Percentiles rank a stretch among this genome's conserved stretches.
Evolutionary conservation across 2,888 invertebrate species (phyloP).

Genomic region (Sarcophaga carnaria): DNA sequence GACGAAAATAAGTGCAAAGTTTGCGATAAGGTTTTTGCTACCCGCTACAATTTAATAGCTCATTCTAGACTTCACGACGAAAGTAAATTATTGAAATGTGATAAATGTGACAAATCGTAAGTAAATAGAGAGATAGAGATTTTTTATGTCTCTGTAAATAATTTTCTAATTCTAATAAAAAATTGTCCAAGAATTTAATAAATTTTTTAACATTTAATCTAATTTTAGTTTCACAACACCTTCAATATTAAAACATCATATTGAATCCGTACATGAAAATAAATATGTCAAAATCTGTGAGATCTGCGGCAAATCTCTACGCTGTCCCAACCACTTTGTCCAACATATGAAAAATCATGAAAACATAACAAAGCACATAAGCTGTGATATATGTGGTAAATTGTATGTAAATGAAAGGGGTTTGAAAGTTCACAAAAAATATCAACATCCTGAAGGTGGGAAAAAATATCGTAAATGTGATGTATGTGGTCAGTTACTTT

Average conservation of each 20-base stretch:
- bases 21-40: constrained; percentile 75
- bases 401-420: constrained; percentile 21
- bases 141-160: no score
- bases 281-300: constrained; percentile 79
- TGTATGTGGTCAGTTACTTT: constrained; percentile 76
- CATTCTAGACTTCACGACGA: not conserved
- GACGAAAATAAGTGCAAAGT: constrained; percentile 78
- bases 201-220: not conserved
- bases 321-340: constrained; percentile 75
- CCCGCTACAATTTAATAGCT: constrained; percentile 57
- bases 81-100: constrained; percentile 1
- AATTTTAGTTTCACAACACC: not conserved
- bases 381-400: constrained; percentile 78
- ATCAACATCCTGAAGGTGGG: no score
- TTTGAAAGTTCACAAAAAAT: no score
- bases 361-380: constrained; percentile 74
- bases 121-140: not conserved
- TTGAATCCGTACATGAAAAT: constrained; percentile 77
- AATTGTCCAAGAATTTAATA: not conserved
- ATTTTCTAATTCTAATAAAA: no score
- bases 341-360: constrained; percentile 78
- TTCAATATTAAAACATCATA: constrained; percentile 70
- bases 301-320: constrained; percentile 78
- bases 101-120: constrained; percentile 13
- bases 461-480: constrained; percentile 71